Percentiles rank a stretch among this genome's conserved stretches.
These are phyloP conservation scores for Psittacula cyanocephala DNA, from an alignment of 2,113 vertebrate species.

Conservation along the genomic window DNA sequence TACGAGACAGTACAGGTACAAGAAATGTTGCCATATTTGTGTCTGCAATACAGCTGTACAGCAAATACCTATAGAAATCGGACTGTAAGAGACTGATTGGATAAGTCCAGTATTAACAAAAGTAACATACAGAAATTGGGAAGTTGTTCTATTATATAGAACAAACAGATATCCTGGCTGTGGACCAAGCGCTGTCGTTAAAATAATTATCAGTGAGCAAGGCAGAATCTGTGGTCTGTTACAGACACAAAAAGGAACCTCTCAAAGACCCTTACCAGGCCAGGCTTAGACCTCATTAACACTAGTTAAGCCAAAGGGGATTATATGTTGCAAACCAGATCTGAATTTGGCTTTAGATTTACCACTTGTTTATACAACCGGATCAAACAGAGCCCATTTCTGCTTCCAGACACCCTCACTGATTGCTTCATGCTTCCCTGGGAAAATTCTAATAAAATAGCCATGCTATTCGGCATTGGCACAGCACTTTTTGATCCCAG, in stretches of 20 bases:
- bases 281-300: slow-evolving; percentile 18
- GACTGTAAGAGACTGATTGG: neutral
- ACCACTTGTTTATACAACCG: slow-evolving; percentile 24
- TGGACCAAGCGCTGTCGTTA: neutral
- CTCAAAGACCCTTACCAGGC: slow-evolving; percentile 4
- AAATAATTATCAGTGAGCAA: neutral
- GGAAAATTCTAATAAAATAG: slow-evolving; percentile 41
- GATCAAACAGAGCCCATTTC: neutral
- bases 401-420: slow-evolving; percentile 3
- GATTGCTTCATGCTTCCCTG: neutral
- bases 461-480: neutral
- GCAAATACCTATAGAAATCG: neutral
- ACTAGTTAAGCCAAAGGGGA: neutral
- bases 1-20: fast-evolving
- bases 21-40: neutral
- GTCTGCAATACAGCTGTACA: neutral
- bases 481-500: neutral
- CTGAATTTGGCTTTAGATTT: slow-evolving; percentile 41
- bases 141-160: neutral
- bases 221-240: neutral
- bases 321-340: slow-evolving; percentile 33
- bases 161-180: slow-evolving; percentile 17
- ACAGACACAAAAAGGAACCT: neutral
- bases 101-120: neutral
- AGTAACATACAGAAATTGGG: neutral